Conservation (phyloP, 2,113 vertebrate species). For the Pseudorasbora parva region DNA sequence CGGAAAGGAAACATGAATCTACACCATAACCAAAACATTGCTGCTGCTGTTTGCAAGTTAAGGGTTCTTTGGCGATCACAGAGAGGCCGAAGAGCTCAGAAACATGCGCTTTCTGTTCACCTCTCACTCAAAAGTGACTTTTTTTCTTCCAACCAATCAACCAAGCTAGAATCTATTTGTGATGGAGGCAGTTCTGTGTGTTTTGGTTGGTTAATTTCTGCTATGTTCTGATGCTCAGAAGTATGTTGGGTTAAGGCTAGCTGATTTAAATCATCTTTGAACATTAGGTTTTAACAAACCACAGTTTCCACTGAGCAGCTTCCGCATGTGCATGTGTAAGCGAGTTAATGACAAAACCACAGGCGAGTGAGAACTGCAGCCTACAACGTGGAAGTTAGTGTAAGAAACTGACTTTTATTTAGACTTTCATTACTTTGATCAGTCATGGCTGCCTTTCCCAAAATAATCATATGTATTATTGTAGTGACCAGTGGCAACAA, state of each 20-base stretch:
- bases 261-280: slow-evolving; percentile 39
- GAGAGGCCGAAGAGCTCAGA: not conserved
- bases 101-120: not conserved
- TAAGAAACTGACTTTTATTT: not conserved
- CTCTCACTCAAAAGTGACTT: not conserved
- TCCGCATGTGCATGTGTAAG: slow-evolving; percentile 40
- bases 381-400: not conserved
- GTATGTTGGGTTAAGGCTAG: not conserved
- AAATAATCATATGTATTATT: not conserved
- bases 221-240: not conserved
- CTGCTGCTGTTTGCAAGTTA: not conserved
- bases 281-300: slow-evolving; percentile 20
- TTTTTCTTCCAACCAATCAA: not conserved
- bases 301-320: slow-evolving; percentile 48
- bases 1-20: not conserved
- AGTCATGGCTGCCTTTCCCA: not conserved
- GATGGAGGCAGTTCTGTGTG: not conserved
- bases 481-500: not conserved
- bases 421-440: not conserved
- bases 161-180: not conserved
- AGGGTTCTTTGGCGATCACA: not conserved
- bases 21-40: not conserved
- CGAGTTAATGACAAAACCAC: slow-evolving; percentile 36
- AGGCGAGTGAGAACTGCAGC: not conserved
- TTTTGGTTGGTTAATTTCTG: not conserved